Percentiles rank a stretch among this genome's conserved stretches.
These are phyloP conservation scores for Colius striatus DNA, from an alignment of 2,113 vertebrate genomes.

Conservation along the genomic window DNA sequence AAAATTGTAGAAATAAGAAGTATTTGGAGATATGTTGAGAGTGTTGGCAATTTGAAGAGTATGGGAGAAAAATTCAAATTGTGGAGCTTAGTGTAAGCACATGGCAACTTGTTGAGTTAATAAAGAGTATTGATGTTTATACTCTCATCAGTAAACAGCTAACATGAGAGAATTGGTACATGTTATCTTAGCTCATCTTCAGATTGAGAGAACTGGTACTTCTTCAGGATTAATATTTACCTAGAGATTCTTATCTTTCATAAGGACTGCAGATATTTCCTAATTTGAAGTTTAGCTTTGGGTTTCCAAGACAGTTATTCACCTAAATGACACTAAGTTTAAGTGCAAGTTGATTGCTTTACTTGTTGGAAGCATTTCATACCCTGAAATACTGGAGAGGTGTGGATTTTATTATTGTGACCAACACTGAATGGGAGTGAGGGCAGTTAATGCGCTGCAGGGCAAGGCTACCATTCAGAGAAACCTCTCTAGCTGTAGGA, in stretches of 20 bases:
- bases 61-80: neutral
- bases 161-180: neutral
- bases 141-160: neutral
- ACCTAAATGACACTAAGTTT: neutral
- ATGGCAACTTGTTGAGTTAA: neutral
- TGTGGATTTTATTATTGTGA: neutral
- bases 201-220: neutral
- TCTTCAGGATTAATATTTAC: neutral
- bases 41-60: neutral
- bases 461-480: neutral
- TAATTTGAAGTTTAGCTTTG: neutral
- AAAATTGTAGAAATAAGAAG: neutral
- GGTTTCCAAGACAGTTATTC: neutral
- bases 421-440: accelerated
- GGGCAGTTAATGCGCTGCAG: neutral
- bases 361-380: neutral
- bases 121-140: neutral
- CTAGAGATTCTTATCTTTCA: neutral
- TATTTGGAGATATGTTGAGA: neutral
- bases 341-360: neutral
- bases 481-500: neutral
- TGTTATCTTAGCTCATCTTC: neutral
- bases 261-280: neutral
- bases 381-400: neutral
- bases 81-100: neutral